Evolutionary conservation across 2,888 invertebrate genomes (phyloP).

Genomic region (Xestia ashworthii): DNA sequence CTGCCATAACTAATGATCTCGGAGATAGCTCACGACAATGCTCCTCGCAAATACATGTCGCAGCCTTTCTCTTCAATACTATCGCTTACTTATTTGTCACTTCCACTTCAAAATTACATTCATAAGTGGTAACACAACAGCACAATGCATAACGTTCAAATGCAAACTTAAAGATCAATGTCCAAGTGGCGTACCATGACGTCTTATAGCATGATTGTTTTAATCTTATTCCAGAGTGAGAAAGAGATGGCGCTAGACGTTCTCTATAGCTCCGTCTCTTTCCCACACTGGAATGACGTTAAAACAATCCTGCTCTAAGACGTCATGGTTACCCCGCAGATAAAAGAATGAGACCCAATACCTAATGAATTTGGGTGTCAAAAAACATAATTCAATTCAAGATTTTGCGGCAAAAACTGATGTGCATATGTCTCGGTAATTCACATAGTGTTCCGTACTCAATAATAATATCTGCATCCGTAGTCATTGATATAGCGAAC

Average conservation of each 20-base stretch:
- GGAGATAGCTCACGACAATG: constrained; percentile 2
- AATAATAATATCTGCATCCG: neutral
- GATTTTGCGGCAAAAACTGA: constrained; percentile 16
- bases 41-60: neutral
- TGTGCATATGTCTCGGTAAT: neutral
- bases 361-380: neutral
- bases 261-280: too few relatives aligned
- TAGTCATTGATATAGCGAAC: neutral
- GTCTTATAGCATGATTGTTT: too few relatives aligned
- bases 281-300: too few relatives aligned
- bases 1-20: constrained; percentile 18
- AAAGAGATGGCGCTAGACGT: too few relatives aligned
- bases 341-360: constrained; percentile 5
- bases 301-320: too few relatives aligned
- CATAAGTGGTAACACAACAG: neutral
- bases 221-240: too few relatives aligned
- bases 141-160: neutral
- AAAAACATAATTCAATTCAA: constrained; percentile 22
- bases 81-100: neutral
- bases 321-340: too few relatives aligned
- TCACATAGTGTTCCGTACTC: constrained; percentile 11
- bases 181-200: too few relatives aligned
- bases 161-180: neutral
- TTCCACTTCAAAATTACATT: constrained; percentile 1
- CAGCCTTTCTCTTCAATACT: constrained; percentile 21